These are phyloP conservation scores for Limnodromus scolopaceus DNA, from an alignment of 2,797 vertebrate genomes.

Conservation along the genomic window DNA sequence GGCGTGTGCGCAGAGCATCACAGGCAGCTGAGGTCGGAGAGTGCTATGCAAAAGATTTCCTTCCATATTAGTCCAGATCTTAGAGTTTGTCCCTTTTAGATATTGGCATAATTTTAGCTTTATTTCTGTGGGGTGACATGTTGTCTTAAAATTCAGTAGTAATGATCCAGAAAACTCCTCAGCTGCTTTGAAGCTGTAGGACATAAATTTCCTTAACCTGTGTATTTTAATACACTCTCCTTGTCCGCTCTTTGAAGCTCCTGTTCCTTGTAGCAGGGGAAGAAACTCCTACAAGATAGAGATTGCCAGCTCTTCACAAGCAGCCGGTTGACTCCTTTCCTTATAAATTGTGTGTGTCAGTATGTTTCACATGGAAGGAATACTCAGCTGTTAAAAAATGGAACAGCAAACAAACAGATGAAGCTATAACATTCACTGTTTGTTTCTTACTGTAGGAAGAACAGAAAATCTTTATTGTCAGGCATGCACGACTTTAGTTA, in stretches of 20 bases:
- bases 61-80: background rate
- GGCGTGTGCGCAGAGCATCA: fast-evolving
- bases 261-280: background rate
- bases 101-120: background rate
- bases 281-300: background rate
- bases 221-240: background rate
- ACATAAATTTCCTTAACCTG: background rate
- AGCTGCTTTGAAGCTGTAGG: background rate
- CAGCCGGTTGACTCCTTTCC: background rate
- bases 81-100: background rate
- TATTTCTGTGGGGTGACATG: background rate
- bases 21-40: background rate
- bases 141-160: background rate
- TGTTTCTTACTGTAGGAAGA: background rate
- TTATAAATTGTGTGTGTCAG: background rate
- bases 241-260: background rate
- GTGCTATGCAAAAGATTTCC: background rate
- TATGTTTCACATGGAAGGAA: background rate
- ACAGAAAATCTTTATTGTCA: background rate
- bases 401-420: background rate
- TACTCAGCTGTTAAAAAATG: background rate
- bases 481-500: background rate
- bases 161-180: background rate
- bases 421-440: background rate
- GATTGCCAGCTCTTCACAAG: background rate